Conservation (phyloP, 2,113 vertebrate species). For the Herpetotheres cachinnans region DNA sequence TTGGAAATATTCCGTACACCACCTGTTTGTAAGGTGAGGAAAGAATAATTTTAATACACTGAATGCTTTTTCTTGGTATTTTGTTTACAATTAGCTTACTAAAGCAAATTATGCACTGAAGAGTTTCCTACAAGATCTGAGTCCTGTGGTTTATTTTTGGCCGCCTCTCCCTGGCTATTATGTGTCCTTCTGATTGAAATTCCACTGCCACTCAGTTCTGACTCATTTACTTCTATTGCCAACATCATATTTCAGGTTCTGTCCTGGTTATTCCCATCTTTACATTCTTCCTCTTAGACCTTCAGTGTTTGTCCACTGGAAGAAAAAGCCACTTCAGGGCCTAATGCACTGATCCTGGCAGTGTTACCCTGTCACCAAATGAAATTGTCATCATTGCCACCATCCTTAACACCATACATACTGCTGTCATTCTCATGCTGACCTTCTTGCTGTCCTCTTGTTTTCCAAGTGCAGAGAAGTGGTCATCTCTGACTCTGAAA, state of each 20-base stretch:
- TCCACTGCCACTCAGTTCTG: not conserved
- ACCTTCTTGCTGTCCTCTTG: not conserved
- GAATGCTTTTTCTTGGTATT: not conserved
- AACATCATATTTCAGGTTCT: not conserved
- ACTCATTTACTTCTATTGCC: not conserved
- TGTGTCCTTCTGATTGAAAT: not conserved
- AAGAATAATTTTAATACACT: not conserved
- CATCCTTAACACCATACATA: not conserved
- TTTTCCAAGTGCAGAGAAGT: not conserved
- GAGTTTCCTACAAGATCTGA: not conserved
- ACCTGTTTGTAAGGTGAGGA: constrained; percentile 62
- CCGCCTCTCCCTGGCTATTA: not conserved
- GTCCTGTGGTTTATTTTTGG: not conserved
- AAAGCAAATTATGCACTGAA: not conserved
- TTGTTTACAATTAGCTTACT: not conserved
- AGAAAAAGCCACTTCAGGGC: not conserved
- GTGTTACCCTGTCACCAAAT: not conserved
- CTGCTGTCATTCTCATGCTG: not conserved
- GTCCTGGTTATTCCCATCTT: not conserved
- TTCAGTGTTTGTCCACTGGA: not conserved
- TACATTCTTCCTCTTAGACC: not conserved
- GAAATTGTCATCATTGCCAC: not conserved
- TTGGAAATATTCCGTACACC: constrained; percentile 94
- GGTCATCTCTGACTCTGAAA: not conserved
- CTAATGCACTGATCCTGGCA: not conserved